Base-by-base conservation (phyloP, 1,140 invertebrate genomes). In the Anthonomus grandis region DNA sequence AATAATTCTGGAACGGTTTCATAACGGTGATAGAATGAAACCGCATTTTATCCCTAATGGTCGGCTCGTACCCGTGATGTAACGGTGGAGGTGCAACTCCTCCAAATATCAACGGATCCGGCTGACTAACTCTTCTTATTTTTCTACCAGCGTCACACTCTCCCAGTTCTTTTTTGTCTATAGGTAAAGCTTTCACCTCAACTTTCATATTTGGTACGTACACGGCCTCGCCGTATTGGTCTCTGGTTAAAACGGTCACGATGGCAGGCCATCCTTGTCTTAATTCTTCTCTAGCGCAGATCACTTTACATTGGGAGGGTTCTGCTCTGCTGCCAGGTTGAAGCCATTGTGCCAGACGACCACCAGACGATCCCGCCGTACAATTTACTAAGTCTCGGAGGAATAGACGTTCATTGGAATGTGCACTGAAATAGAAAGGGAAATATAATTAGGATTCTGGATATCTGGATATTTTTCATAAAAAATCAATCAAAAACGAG, bases 21-120 rank as follows among this genome's bases (percentile, higher is more conserved):
- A 95, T 94, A 60, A 93, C 90, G 4, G 90, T 93, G 54, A 97
- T 96, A 2, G 93, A 87, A 75, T 96, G 89, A 74, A 95, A 97
- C 62, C 88, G 85, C 84, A 95, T 94, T 71, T 91, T 94, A 65
- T 97, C 93, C 58, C 86, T 86, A 25, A 93, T 81, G 0, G 90
- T 93, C 0, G 91, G 83, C 73, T 95, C 89, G 75, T 95, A 98
- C 0, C 87, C 84, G 6, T 85, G 77, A 31, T 92, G 86, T 9
- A 91, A 79, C 10, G 83, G 78, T 0, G 88, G 86, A 21, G 80
- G 78, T 6, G 83, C 81, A 57, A 86, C 80, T 9, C 87, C 86
- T 12, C 86, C 87, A 67, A 86, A 89, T 0, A 83, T 84, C 72
- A 87, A 68, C 10, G 82, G 79, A 65, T 87, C 85, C 2, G 81